Evolutionary conservation across 92 coral and sea anemone species (phyloP).

Genomic region (Diadumene lineata): DNA sequence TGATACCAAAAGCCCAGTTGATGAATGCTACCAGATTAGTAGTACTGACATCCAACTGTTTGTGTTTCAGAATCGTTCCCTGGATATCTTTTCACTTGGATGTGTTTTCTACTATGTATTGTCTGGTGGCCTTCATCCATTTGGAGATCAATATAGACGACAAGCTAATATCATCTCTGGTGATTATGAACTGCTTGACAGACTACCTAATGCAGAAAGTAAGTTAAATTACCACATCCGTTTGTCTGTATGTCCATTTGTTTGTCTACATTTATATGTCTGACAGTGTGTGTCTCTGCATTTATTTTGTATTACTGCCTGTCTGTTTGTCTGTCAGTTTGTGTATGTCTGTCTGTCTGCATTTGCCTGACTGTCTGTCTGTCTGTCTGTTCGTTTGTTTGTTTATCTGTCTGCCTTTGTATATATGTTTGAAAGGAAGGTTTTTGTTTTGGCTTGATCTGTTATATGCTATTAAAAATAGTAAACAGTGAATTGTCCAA

Average conservation of each 20-base stretch:
- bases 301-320: no score
- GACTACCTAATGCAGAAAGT: constrained; percentile 65
- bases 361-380: background rate
- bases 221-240: constrained; percentile 3
- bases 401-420: background rate
- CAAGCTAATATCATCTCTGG: constrained; percentile 95
- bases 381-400: background rate
- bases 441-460: background rate
- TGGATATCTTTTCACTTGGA: constrained; percentile 92
- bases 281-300: no score
- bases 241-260: background rate
- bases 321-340: background rate
- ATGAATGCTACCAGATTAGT: background rate
- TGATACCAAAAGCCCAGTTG: no score
- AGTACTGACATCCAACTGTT: background rate
- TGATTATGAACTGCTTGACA: constrained; percentile 84
- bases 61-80: constrained; percentile 78
- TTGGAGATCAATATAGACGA: constrained; percentile 90
- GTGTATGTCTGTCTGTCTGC: background rate
- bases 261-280: background rate
- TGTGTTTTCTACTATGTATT: constrained; percentile 96
- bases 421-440: background rate
- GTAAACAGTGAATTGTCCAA: no score
- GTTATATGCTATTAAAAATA: no score
- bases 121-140: constrained; percentile 94